Evolutionary conservation across 2,888 invertebrate species (phyloP).

Genomic region (Eupithecia centaureata): DNA sequence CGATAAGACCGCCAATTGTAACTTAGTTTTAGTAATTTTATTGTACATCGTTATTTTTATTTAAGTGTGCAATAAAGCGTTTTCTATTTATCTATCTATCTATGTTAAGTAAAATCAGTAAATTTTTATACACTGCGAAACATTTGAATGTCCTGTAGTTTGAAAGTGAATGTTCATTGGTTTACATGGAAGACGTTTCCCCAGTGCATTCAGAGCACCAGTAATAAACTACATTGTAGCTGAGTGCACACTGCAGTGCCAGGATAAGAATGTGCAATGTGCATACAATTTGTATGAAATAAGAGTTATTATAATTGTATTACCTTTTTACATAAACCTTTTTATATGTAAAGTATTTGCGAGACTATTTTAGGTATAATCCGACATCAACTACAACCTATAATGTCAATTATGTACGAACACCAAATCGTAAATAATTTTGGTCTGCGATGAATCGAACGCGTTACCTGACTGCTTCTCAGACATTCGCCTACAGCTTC

Average conservation of each 20-base stretch:
- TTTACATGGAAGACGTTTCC: not conserved
- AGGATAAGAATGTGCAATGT: not conserved
- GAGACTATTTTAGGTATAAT: no score
- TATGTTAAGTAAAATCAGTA: no score
- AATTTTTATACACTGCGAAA: no score
- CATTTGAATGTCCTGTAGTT: no score
- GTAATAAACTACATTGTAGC: not conserved
- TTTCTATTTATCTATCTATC: no score
- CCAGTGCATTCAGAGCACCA: not conserved
- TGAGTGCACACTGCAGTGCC: not conserved
- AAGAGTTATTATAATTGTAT: slow-evolving; percentile 1
- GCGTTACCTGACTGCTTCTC: not conserved
- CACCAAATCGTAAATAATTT: not conserved
- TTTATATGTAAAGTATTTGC: not conserved
- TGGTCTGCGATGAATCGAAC: not conserved
- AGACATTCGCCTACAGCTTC: not conserved
- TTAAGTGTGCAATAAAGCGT: no score
- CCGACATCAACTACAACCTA: no score
- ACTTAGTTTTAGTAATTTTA: no score
- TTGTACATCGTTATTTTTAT: no score
- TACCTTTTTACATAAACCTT: not conserved
- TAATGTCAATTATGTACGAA: no score
- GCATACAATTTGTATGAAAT: not conserved
- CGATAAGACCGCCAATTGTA: no score
- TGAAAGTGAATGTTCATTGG: no score